phyloP scores from a whole-genome alignment of 1,140 invertebrate species.

The Habropoda laboriosa region DNA sequence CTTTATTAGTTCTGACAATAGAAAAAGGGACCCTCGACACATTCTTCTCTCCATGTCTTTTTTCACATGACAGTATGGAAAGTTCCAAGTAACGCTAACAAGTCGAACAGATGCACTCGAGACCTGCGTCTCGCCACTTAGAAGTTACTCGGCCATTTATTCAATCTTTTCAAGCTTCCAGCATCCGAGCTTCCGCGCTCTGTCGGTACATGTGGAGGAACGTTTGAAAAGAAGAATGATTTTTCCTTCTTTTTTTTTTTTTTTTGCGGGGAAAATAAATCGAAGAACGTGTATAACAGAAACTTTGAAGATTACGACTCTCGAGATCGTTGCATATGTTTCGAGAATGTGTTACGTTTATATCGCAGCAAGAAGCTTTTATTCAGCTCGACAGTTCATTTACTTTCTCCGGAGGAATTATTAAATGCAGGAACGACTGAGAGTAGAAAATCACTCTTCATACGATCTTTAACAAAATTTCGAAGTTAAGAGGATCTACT shows the following conservation, averaged over 20 bases:
- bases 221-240: not conserved
- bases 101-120: slow-evolving; percentile 4
- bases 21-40: not conserved
- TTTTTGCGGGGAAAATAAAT: not conserved
- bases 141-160: slow-evolving; percentile 5
- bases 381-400: too few relatives aligned
- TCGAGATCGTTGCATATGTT: too few relatives aligned
- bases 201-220: not conserved
- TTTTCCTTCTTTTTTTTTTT: too few relatives aligned
- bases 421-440: too few relatives aligned
- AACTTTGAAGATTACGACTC: not conserved
- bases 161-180: slow-evolving; percentile 1
- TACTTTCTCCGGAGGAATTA: too few relatives aligned
- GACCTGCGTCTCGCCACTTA: slow-evolving; percentile 4
- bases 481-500: too few relatives aligned
- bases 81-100: slow-evolving; percentile 9
- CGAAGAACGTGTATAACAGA: not conserved
- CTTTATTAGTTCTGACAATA: not conserved
- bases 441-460: too few relatives aligned
- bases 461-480: too few relatives aligned
- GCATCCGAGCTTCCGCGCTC: too few relatives aligned
- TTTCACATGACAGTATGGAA: not conserved
- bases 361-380: too few relatives aligned
- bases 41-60: not conserved
- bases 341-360: too few relatives aligned